Percentiles rank a stretch among this genome's conserved stretches.
phyloP scores from a whole-genome alignment of 2,113 vertebrate genomes.

The Mastomys coucha region DNA sequence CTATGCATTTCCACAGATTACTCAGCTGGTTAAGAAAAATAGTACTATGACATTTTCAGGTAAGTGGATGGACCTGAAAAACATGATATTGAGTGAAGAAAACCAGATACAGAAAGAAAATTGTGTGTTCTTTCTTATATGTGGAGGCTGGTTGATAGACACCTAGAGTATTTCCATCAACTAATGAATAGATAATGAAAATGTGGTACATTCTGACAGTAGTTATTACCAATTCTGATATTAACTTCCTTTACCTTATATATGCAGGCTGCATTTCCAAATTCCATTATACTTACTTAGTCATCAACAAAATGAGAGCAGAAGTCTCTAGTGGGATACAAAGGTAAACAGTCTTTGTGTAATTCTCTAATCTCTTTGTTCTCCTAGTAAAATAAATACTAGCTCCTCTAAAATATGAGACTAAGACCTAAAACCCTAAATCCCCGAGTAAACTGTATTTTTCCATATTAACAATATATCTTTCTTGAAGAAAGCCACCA shows the following conservation, averaged over 20 bases:
- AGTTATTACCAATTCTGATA: neutral
- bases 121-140: neutral
- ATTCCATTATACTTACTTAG: neutral
- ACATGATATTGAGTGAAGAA: neutral
- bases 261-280: neutral
- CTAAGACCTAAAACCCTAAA: neutral
- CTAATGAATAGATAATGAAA: too few species aligned
- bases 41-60: neutral
- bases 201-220: rapidly evolving
- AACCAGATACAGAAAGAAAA: neutral
- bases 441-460: neutral
- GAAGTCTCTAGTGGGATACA: neutral
- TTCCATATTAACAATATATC: neutral
- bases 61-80: neutral
- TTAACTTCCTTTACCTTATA: neutral
- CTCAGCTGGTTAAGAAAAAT: neutral
- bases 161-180: too few species aligned
- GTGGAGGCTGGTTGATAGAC: too few species aligned
- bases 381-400: neutral
- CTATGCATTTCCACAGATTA: neutral
- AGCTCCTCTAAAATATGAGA: neutral
- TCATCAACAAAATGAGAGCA: neutral
- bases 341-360: neutral
- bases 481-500: neutral
- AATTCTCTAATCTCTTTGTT: neutral